phyloP scores from a whole-genome alignment of 2,113 vertebrate species.

The Phaethornis superciliosus region DNA sequence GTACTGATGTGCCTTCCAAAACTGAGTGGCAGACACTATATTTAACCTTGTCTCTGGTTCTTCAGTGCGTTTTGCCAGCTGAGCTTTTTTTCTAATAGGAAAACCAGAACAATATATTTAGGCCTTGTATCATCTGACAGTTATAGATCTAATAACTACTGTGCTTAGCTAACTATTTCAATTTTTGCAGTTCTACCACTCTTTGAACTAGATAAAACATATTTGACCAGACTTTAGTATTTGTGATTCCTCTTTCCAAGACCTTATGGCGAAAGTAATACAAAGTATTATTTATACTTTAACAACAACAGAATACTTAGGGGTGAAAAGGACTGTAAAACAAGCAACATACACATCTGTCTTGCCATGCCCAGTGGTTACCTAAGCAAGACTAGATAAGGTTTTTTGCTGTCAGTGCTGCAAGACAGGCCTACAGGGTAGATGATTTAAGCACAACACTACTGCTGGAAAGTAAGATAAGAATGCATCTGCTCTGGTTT shows the following conservation, averaged over 20 bases:
- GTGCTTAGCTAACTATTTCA: not conserved
- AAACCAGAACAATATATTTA: not conserved
- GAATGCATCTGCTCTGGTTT: not conserved
- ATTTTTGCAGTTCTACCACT: not conserved
- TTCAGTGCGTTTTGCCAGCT: not conserved
- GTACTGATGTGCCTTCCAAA: not conserved
- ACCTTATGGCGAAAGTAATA: not conserved
- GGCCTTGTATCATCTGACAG: not conserved
- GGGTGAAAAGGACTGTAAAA: not conserved
- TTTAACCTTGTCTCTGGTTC: not conserved
- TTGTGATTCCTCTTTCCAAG: not conserved
- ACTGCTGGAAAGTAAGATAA: conserved; percentile 34
- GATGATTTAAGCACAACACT: not conserved
- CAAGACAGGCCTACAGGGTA: not conserved
- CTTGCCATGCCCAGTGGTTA: not conserved
- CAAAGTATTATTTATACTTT: not conserved
- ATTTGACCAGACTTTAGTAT: not conserved
- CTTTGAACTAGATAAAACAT: not conserved
- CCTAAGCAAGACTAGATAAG: conserved; percentile 3
- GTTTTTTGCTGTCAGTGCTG: not conserved
- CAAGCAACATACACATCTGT: not conserved
- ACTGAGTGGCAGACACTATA: not conserved
- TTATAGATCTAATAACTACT: not conserved
- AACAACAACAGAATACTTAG: not conserved
- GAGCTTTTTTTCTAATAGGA: not conserved